Conservation (phyloP, 2,888 invertebrate species). For the Ptychoptera albimana region DNA sequence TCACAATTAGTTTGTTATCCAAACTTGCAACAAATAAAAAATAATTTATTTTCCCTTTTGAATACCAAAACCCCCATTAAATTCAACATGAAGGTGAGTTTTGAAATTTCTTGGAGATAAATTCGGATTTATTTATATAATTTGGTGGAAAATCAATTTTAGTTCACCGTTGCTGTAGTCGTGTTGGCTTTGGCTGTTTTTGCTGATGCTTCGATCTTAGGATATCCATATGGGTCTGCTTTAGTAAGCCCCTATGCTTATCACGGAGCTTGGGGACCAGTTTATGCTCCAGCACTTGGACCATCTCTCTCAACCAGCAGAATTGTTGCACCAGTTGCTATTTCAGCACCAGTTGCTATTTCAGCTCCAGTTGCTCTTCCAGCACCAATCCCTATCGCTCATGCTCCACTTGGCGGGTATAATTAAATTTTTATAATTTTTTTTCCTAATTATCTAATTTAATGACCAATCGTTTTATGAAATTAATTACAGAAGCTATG, state of each 20-base stretch:
- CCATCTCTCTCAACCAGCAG: background rate
- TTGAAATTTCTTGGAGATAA: background rate
- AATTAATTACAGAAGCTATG: conserved; percentile 25
- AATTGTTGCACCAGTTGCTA: background rate
- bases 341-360: conserved; percentile 16
- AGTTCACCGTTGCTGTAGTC: background rate
- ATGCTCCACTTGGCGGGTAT: conserved; percentile 23
- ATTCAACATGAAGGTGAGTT: conserved; percentile 2
- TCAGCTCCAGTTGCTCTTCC: background rate
- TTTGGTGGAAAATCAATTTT: background rate
- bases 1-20: too few relatives aligned
- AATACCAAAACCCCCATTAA: background rate
- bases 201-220: background rate
- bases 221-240: background rate
- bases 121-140: background rate
- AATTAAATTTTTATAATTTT: background rate
- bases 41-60: background rate
- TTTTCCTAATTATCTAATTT: too few relatives aligned
- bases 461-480: too few relatives aligned
- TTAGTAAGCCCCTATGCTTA: background rate
- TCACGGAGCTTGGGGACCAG: background rate
- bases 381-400: conserved; percentile 10
- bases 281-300: conserved; percentile 4
- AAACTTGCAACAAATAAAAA: background rate
- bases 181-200: background rate